Base-by-base conservation (phyloP, 2,888 invertebrate species). In the Drosophila helvetica region DNA sequence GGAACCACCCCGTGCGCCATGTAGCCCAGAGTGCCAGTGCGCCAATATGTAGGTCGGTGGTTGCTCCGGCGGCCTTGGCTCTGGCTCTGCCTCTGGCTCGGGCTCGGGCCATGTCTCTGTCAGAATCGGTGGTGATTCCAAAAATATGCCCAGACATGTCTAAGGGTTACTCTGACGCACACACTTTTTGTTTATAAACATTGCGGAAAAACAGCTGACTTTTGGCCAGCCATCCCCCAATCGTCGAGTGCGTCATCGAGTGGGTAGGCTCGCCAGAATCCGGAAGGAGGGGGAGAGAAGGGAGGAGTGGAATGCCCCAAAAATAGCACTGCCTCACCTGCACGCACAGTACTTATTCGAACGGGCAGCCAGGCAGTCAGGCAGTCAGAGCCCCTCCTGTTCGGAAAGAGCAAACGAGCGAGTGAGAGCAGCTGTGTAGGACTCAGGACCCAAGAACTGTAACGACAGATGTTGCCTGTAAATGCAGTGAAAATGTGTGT, bases 1-100 rank as follows among this genome's bases (percentile, higher is more conserved):
- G 85, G 80, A 88, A 84, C 86, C 83, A 88, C 88, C 86, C 84
- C 84, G 83, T 88, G 88, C 86, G 88, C 84, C 78, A 83, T 80
- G 77, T 85, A 77, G 66, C 82, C 88, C 83, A 85, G 76, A 79
- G 85, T 38, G 48, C 67, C 77, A 82, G 74, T 86, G 84, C 84
- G 88, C 86, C 88, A 88, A 86, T 38, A 38, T 77, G 74, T 88
- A 85, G 85, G 86, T 88, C 88, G 87, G 72, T 87, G 82, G 86
- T 75, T 67, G 51, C 66, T 56, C 48, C 33, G 57, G 51, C 33
- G 57, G 51, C 55, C 18, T 33, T 52, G 59, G 42, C 51, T 74
- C 67, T 70, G 78, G 79, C 76, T 76, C 67, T 70, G 78, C 77
- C 76, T 76, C 70, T 74, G 64, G 69, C 71, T 76, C 64, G 67